Percentiles rank a stretch among this genome's conserved stretches.
Conservation (phyloP, 2,797 vertebrate species). For the Trichosurus vulpecula region DNA sequence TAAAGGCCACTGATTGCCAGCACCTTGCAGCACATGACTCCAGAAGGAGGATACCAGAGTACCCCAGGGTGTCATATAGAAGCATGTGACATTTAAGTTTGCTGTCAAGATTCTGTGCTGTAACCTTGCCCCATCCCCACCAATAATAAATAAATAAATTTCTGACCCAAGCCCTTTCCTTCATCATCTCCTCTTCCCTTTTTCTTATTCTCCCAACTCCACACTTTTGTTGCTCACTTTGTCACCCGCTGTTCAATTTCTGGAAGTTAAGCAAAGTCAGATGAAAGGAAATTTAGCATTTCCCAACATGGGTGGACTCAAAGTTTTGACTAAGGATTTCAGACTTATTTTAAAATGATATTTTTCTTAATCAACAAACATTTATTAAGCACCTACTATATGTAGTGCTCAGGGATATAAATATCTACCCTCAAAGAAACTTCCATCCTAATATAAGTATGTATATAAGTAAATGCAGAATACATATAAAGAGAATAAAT, state of each 20-base stretch:
- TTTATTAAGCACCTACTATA: not conserved
- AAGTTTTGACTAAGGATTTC: not conserved
- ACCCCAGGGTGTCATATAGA: not conserved
- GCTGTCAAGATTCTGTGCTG: not conserved
- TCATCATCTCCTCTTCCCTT: not conserved
- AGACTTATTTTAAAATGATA: not conserved
- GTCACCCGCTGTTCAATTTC: not conserved
- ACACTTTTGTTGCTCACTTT: not conserved
- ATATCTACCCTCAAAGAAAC: not conserved
- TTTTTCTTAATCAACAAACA: not conserved
- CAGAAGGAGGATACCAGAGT: not conserved
- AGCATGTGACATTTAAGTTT: fast-evolving
- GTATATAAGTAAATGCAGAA: not conserved
- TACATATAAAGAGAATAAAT: not conserved
- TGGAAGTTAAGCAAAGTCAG: not conserved
- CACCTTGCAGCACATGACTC: not conserved
- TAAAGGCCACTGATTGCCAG: not conserved
- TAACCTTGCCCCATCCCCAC: not conserved
- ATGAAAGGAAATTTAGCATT: not conserved
- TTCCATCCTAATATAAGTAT: not conserved
- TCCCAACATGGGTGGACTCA: not conserved
- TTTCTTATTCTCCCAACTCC: not conserved
- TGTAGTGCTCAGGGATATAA: not conserved
- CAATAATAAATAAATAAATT: fast-evolving
- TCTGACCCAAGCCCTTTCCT: not conserved